Evolutionary conservation across 2,113 vertebrate genomes (phyloP), one percentile per base, ranked within the genome.

Genomic region (Circaetus cinerascens): DNA sequence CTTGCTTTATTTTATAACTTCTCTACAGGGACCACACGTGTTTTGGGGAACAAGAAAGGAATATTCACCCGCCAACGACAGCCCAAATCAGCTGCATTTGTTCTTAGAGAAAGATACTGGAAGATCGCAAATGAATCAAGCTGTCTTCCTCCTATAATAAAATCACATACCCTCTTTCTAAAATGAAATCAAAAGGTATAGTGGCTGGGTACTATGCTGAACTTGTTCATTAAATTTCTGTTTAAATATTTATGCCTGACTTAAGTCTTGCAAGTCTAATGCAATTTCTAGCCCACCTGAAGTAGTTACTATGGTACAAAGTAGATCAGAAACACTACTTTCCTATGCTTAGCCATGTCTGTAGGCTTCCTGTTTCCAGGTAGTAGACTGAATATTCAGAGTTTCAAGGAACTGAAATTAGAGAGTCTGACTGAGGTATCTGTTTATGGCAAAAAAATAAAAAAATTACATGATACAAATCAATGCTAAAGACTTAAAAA

Each of bases 41-140:
- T 98, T 51, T 53, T 99, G 67, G 99, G 99, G 9, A 99, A 99
- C 96, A 99, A 98, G 95, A 99, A 99, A 92, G 99, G 99, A 22
- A 97, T 99, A 91, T 99, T 99, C 95, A 99, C 97, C 34, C 98
- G 99, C 7, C 99, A 99, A 69, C 97, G 99, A 71, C 99, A 99
- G 83, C 99, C 99, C 55, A 99, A 99, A 97, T 86, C 98, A 5
- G 98, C 98, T 5, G 99, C 99, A 0, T 99, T 99, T 95, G 81
- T 99, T 94, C 96, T 99, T 78, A 98, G 97, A 95, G 98, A 99
- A 60, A 97, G 99, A 69, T 99, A 99, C 98, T 99, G 99, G 99
- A 99, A 86, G 60, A 97, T 99, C 86, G 99, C 99, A 55, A 99
- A 99, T 18, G 98, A 99, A 94, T 99, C 99, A 3, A 97, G 96